Evolutionary conservation across 2,888 invertebrate species (phyloP).

Genomic region (Cetonia aurata): DNA sequence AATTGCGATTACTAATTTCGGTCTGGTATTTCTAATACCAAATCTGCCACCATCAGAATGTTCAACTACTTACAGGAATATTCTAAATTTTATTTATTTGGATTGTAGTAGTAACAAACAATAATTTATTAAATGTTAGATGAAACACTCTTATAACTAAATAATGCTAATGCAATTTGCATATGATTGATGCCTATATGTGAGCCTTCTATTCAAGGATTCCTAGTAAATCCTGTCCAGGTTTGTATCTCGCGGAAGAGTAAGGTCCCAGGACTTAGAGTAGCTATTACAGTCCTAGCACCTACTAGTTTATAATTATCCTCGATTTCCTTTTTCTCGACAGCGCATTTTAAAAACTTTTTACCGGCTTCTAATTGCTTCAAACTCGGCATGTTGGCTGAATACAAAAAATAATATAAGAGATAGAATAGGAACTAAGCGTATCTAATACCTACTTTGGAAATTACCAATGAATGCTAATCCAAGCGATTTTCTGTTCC

Average conservation of each 20-base stretch:
- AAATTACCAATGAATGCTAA: constrained; percentile 73
- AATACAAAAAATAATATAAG: constrained; percentile 37
- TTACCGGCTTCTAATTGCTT: constrained; percentile 67
- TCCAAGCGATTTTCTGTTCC: constrained; percentile 70
- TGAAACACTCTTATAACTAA: too few relatives aligned
- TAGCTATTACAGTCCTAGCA: constrained; percentile 69
- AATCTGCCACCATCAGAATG: too few relatives aligned
- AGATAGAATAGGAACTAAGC: not conserved
- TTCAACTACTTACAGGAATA: too few relatives aligned
- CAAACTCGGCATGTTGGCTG: constrained; percentile 66
- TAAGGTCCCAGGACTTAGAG: constrained; percentile 70
- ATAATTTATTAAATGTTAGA: too few relatives aligned
- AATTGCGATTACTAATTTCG: too few relatives aligned
- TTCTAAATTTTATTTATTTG: too few relatives aligned
- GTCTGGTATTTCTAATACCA: too few relatives aligned
- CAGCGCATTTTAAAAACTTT: constrained; percentile 68
- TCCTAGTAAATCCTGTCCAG: constrained; percentile 61
- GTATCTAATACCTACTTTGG: constrained; percentile 59
- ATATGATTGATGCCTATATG: not conserved
- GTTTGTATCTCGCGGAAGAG: constrained; percentile 68
- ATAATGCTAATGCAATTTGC: too few relatives aligned
- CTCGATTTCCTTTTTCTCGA: constrained; percentile 65
- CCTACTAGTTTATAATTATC: constrained; percentile 69
- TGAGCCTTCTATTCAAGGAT: not conserved
- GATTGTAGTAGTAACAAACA: too few relatives aligned